A percentile compares a stretch with the other conserved stretches of the same genome.
Conservation (phyloP, 1,140 invertebrate species). For the Bombyx mori region DNA sequence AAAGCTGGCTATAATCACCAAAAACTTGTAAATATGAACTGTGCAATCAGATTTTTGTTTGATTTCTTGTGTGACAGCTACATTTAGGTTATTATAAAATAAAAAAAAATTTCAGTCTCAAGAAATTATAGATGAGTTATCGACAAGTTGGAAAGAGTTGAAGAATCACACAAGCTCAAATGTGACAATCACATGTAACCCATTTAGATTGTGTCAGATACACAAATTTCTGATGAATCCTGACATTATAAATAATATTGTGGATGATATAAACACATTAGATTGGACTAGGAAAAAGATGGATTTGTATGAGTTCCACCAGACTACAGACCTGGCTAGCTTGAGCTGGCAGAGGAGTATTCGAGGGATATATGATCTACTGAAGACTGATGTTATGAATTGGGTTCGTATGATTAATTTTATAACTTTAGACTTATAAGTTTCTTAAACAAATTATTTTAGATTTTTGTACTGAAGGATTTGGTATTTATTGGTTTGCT, state of each 20-base stretch:
- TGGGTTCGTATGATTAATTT: conserved; percentile 59
- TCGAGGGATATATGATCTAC: conserved; percentile 68
- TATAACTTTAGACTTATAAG: background rate
- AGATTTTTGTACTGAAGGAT: too few relatives aligned
- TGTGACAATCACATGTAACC: conserved; percentile 43
- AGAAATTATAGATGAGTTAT: conserved; percentile 48
- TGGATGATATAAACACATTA: conserved; percentile 76
- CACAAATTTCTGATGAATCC: conserved; percentile 72
- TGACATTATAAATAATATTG: conserved; percentile 72
- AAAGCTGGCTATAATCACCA: too few relatives aligned
- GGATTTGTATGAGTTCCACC: conserved; percentile 82
- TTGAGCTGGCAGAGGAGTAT: conserved; percentile 71
- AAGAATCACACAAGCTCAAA: conserved; percentile 37
- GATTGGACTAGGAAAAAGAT: conserved; percentile 76
- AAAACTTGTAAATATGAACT: too few relatives aligned
- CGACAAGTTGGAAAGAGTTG: conserved; percentile 39
- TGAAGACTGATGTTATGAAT: conserved; percentile 72
- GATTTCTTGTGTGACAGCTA: too few relatives aligned
- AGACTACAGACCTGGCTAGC: conserved; percentile 76
- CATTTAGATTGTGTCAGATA: conserved; percentile 71
- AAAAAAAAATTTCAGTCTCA: conserved; percentile 30
- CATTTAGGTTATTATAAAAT: background rate
- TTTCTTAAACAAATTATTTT: too few relatives aligned
- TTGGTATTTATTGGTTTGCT: too few relatives aligned
- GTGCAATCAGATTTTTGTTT: too few relatives aligned